Evolutionary conservation across 2,888 invertebrate species (phyloP).

Genomic region (Flexamia atlantica): DNA sequence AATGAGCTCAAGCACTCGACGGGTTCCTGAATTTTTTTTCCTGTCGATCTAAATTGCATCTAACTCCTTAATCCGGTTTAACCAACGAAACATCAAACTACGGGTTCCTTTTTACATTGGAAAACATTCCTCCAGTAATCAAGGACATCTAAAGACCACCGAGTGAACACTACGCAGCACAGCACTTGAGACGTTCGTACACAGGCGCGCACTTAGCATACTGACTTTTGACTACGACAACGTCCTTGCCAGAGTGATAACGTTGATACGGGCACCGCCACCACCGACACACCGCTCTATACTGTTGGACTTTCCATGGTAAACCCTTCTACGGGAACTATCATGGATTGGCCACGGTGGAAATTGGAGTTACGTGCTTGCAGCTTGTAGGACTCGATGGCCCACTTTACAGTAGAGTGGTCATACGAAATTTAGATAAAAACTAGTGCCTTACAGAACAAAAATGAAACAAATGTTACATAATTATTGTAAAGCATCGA

Average conservation of each 20-base stretch:
- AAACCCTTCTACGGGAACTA: neutral
- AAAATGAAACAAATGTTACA: no score
- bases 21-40: no score
- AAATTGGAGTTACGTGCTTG: neutral
- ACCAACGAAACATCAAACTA: neutral
- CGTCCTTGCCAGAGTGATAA: constrained; percentile 25
- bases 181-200: neutral
- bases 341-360: neutral
- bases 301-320: constrained; percentile 17
- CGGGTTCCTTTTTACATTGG: neutral
- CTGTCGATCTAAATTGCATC: no score
- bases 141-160: neutral
- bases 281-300: neutral
- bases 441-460: no score
- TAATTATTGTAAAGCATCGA: no score
- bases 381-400: neutral
- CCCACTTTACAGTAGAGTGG: neutral
- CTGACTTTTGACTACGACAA: neutral
- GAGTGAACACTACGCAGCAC: neutral
- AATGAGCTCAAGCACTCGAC: no score
- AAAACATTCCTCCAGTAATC: neutral
- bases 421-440: no score
- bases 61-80: no score
- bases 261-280: constrained; percentile 22
- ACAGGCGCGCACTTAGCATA: neutral